phyloP scores from a whole-genome alignment of 2,888 invertebrate genomes.

The Pandemis cinnamomeana region DNA sequence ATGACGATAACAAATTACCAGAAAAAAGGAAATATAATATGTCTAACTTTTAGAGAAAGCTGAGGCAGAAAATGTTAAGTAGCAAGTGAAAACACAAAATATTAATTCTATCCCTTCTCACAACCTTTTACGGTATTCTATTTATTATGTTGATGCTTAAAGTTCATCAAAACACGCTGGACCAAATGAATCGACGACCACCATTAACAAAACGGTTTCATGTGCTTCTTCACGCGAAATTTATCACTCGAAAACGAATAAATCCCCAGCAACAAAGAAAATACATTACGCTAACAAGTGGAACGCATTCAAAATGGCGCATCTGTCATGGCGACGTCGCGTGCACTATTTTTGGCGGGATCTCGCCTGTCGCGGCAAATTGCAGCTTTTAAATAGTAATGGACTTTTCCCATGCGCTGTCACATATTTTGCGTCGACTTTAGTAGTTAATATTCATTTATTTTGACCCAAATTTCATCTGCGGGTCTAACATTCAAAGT shows the following conservation, averaged over 20 bases:
- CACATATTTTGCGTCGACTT: constrained; percentile 12
- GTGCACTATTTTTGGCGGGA: constrained; percentile 50
- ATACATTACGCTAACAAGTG: constrained; percentile 36
- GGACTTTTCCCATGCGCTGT: constrained; percentile 22
- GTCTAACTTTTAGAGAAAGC: too few relatives aligned
- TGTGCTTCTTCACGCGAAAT: constrained; percentile 23
- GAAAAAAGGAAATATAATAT: too few relatives aligned
- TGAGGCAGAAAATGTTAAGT: too few relatives aligned
- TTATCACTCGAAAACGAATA: constrained; percentile 30
- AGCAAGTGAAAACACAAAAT: too few relatives aligned
- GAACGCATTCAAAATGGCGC: constrained; percentile 58
- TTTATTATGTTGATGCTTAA: too few relatives aligned
- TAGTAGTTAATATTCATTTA: constrained; percentile 26
- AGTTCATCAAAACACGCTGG: not conserved
- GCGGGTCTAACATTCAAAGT: constrained; percentile 21
- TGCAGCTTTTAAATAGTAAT: constrained; percentile 46
- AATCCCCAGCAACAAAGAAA: constrained; percentile 37
- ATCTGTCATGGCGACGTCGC: constrained; percentile 58
- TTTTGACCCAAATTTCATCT: constrained; percentile 28
- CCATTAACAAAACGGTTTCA: constrained; percentile 5
- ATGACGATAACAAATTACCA: too few relatives aligned
- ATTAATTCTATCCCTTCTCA: too few relatives aligned
- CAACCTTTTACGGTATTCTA: too few relatives aligned
- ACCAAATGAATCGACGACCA: not conserved
- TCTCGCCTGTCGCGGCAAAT: constrained; percentile 53